phyloP scores from a whole-genome alignment of 2,888 invertebrate species.

The Mythimna loreyi region DNA sequence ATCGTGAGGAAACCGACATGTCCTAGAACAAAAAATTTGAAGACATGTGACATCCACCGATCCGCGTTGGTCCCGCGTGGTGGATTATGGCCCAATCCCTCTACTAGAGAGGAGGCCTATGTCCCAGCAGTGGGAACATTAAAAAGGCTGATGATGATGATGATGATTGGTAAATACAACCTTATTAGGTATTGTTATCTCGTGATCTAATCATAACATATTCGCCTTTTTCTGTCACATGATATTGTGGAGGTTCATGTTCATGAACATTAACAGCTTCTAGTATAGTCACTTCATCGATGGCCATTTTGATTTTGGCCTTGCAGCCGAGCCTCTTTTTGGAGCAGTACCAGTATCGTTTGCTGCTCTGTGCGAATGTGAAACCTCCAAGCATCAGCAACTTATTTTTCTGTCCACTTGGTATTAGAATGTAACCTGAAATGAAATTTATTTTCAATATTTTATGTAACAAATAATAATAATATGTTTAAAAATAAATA shows the following conservation, averaged over 20 bases:
- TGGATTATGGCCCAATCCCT: no score
- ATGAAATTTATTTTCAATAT: neutral
- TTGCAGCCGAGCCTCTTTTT: conserved; percentile 55
- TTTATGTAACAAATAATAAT: neutral
- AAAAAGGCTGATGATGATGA: no score
- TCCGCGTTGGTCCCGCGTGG: no score
- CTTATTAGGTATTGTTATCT: neutral
- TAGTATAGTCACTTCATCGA: conserved; percentile 51
- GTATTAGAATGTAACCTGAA: conserved; percentile 46
- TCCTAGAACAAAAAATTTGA: no score
- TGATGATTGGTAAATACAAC: neutral
- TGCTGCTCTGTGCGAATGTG: conserved; percentile 62
- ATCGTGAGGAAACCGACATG: no score
- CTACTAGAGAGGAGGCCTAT: no score
- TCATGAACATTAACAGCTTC: conserved; percentile 54
- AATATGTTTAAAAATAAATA: no score
- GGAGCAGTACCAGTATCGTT: conserved; percentile 61
- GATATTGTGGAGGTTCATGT: conserved; percentile 65
- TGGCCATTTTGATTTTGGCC: conserved; percentile 60
- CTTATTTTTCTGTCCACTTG: conserved; percentile 39
- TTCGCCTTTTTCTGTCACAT: conserved; percentile 53
- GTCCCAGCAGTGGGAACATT: no score
- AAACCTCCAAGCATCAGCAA: conserved; percentile 61
- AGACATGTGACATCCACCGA: no score
- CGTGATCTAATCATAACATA: conserved; percentile 28